Evolutionary conservation across 2,888 invertebrate genomes (phyloP), one percentile per base, ranked within the genome.

Genomic region (Drosophila conformis): DNA sequence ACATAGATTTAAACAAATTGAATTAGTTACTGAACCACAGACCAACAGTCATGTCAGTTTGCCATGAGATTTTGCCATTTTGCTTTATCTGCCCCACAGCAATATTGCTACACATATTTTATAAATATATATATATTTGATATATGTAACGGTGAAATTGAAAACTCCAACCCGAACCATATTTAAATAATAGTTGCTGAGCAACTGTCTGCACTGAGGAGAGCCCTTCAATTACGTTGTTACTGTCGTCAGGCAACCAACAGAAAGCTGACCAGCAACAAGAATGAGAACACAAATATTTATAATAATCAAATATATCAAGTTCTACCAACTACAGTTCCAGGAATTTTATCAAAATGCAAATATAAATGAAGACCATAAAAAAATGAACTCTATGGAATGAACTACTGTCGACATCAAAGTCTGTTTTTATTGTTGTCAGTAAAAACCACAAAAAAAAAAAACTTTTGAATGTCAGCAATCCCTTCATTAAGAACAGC

Each of bases 1-100:
- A 48, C 25, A 40, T 4, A 42, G 71, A 63, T 54, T 65, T 4
- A 49, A 65, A 49, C 11, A 65, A 65, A 65, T 73, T 52, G 8
- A 46, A 62, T 40, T 61, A 78, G 68, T 73, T 59, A 65, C 58
- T 78, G 64, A 73, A 78, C 74, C 64, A 49, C 68, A 73, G 59
- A 52, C 49, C 67, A 65, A 35, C 57, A 68, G 29, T 46, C 51
- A 58, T 38, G 8, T 54, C 64, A 73, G 46, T 78, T 58, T 42
- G 60, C 78, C 61, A 68, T 65, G 52, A 62, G 18, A 27, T 38
- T 49, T 51, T 57, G 48, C 13, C 2, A 51, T 62, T 25, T 31
- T 25, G 18, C 38, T 36, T 66, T 13, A 31, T 27, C 29, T 59
- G 48, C 29, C 21, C 25, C 33, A 42, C 38, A 38, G n/a, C 58